Evolutionary conservation across 2,888 invertebrate species (phyloP).

Genomic region (Beris chalybata): DNA sequence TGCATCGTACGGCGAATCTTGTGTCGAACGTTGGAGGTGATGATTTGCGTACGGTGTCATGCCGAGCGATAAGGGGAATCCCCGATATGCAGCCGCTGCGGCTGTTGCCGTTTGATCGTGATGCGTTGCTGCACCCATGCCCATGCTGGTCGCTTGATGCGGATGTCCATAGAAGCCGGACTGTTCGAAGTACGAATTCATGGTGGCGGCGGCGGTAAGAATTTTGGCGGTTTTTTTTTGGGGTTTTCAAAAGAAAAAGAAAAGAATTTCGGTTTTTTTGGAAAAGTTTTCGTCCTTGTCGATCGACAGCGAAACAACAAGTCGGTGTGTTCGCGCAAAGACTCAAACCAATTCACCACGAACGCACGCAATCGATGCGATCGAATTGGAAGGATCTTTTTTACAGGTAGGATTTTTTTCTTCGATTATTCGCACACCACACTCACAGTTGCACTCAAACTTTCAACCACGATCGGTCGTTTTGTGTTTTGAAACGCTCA

Average conservation of each 20-base stretch:
- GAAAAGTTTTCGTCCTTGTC: slow-evolving; percentile 2
- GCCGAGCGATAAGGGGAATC: slow-evolving; percentile 82
- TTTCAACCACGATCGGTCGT: neutral
- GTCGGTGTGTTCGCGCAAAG: neutral
- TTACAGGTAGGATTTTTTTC: slow-evolving; percentile 22
- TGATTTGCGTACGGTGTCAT: slow-evolving; percentile 87
- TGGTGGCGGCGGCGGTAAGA: slow-evolving; percentile 58
- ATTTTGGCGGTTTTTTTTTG: slow-evolving; percentile 53
- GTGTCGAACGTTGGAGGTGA: slow-evolving; percentile 75
- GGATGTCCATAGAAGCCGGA: slow-evolving; percentile 94
- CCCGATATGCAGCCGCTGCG: slow-evolving; percentile 73
- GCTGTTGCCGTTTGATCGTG: slow-evolving; percentile 70
- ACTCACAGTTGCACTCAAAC: slow-evolving; percentile 22
- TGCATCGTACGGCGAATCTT: slow-evolving; percentile 90
- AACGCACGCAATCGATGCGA: neutral
- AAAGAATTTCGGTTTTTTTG: neutral
- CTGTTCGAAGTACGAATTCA: slow-evolving; percentile 97
- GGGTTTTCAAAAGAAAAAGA: slow-evolving; percentile 21
- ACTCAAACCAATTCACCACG: slow-evolving; percentile 33
- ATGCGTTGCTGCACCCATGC: slow-evolving; percentile 67
- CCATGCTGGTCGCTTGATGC: slow-evolving; percentile 73
- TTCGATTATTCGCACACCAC: neutral
- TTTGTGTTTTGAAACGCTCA: neutral
- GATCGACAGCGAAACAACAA: too few species aligned
- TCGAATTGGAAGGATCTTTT: neutral